Evolutionary conservation across 1,140 invertebrate genomes (phyloP), one percentile per base, ranked within the genome.

Genomic region (Amyelois transitella): DNA sequence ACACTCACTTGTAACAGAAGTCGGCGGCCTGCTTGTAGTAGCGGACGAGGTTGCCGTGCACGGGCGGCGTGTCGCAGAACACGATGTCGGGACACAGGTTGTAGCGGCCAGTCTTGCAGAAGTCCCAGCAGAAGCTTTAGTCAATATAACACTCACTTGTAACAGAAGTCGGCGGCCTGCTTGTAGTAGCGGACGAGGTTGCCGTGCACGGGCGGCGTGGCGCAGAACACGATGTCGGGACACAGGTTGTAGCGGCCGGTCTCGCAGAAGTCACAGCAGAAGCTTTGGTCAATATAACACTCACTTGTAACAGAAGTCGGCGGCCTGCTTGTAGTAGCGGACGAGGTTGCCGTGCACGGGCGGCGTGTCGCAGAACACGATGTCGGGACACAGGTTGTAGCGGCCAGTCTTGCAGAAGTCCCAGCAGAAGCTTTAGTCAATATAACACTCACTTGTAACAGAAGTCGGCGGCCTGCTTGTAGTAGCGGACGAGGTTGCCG

Each of bases 301-400:
- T 88, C 86, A 97, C 96, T 97, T 97, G 90, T 92, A 96, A 75
- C 96, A 98, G 83, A 98, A 98, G 88, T 98, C 96, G 17, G 97
- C 96, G 17, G 95, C 93, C 73, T 98, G 97, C 32, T 93, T 93
- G 79, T 97, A 97, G 79, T 93, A 98, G 67, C 94, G 90, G 45
- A 90, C 91, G 4, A 99, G 89, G 74, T 94, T 97, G 45, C 97
- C 97, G 88, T 98, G 91, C 51, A 92, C 81, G 0, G 96, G 97
- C 1, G 97, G 97, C 0, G 97, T 98, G 8, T 97, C 96, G 79
- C 95, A 96, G 89, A 98, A 99, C 22, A 90, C 69, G 55, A 99
- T 94, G 20, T 96, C 93, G 0, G 90, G 88, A 68, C 98, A 99
- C n/a, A 99, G 88, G 86, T 99, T 97, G 86, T 99, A 99, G 43